phyloP scores from a whole-genome alignment of 2,888 invertebrate species.

The Meta bourneti region DNA sequence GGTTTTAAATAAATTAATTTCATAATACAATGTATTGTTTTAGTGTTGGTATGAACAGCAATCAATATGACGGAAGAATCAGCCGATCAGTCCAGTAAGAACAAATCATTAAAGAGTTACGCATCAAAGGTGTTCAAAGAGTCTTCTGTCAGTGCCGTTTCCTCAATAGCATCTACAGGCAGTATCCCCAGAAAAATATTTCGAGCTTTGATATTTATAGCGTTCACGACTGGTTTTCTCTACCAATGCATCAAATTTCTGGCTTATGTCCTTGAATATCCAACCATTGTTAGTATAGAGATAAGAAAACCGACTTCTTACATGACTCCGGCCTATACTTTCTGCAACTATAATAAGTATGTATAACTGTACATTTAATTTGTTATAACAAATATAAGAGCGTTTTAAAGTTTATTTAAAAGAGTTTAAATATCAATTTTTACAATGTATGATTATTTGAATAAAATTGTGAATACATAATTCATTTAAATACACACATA shows the following conservation, averaged over 20 bases:
- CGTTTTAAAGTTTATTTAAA: too few relatives aligned
- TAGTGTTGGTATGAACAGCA: neutral
- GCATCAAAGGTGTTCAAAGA: conserved; percentile 52
- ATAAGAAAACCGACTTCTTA: conserved; percentile 10
- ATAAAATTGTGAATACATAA: too few relatives aligned
- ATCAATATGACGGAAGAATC: neutral
- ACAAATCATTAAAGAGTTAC: conserved; percentile 20
- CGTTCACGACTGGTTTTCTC: conserved; percentile 43
- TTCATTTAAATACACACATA: too few relatives aligned
- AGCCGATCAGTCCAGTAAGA: neutral
- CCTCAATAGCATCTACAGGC: conserved; percentile 24
- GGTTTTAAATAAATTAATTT: too few relatives aligned
- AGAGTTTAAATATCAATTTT: too few relatives aligned
- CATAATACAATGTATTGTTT: too few relatives aligned
- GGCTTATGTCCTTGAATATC: conserved; percentile 27
- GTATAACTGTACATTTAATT: neutral
- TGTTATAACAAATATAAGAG: too few relatives aligned
- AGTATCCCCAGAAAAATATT: conserved; percentile 37
- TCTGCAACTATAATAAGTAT: conserved; percentile 59
- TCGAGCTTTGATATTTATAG: conserved; percentile 25
- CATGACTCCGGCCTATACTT: conserved; percentile 52
- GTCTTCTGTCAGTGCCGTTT: conserved; percentile 39
- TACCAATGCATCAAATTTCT: conserved; percentile 53
- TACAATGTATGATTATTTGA: too few relatives aligned
- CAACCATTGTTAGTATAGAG: conserved; percentile 48